Conservation (phyloP, 2,888 invertebrate species). For the Ryuthela nishihirai region DNA sequence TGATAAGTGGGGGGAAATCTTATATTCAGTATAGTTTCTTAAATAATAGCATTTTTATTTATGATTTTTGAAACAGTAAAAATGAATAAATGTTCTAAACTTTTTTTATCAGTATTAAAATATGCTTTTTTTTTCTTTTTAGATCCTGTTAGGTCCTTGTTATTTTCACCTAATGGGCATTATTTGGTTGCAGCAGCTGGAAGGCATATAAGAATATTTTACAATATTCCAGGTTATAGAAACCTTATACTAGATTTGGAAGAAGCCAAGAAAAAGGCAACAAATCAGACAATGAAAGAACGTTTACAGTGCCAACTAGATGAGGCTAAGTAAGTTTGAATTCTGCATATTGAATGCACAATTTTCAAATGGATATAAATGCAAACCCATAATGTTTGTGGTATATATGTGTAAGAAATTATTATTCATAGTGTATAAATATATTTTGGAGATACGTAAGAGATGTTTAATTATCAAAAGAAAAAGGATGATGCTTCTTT, state of each 20-base stretch:
- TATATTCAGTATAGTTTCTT: no score
- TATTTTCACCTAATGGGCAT: conserved; percentile 71
- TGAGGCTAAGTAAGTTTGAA: conserved; percentile 57
- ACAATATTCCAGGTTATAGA: conserved; percentile 69
- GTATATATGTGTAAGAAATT: no score
- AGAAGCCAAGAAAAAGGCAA: conserved; percentile 39
- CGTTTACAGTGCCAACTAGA: conserved; percentile 66
- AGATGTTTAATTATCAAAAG: no score
- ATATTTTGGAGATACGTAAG: no score
- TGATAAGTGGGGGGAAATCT: no score
- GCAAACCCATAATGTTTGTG: no score
- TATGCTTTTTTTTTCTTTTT: conserved; percentile 47
- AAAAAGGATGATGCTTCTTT: no score
- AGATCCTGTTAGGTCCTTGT: conserved; percentile 65
- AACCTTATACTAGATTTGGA: conserved; percentile 50
- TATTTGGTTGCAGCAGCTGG: conserved; percentile 71
- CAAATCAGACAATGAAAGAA: conserved; percentile 62
- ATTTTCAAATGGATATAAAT: no score
- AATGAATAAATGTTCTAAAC: background rate
- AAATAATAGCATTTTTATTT: background rate
- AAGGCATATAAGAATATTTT: conserved; percentile 69
- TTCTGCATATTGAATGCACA: no score
- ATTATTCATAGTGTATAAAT: no score
- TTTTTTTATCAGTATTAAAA: background rate
- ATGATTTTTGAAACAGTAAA: no score